Conservation (phyloP, 2,888 invertebrate genomes). For the Lasioglossum oenotherae region DNA sequence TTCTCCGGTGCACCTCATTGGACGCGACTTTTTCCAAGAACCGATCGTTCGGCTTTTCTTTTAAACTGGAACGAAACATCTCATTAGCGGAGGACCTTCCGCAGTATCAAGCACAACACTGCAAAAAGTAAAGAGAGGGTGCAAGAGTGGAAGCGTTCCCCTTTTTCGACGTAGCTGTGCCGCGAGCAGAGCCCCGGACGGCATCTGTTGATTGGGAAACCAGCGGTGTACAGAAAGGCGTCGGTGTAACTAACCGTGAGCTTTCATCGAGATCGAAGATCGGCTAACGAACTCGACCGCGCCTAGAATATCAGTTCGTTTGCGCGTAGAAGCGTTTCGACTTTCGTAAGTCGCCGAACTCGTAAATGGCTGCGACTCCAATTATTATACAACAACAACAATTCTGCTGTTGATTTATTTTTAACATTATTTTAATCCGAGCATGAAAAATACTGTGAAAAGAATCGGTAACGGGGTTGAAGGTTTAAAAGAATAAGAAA, state of each 20-base stretch:
- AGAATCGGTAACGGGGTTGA: neutral
- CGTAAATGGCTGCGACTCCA: neutral
- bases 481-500: neutral
- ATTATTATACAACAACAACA: too few species aligned
- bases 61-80: slow-evolving; percentile 6
- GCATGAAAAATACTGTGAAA: neutral
- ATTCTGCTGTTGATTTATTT: too few species aligned
- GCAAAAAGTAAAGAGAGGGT: slow-evolving; percentile 37
- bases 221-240: slow-evolving; percentile 39
- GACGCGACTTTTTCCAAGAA: neutral
- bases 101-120: slow-evolving; percentile 11
- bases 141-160: slow-evolving; percentile 21
- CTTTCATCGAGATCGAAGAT: slow-evolving; percentile 78
- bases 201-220: slow-evolving; percentile 77
- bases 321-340: slow-evolving; percentile 45
- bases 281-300: slow-evolving; percentile 77
- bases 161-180: slow-evolving; percentile 44
- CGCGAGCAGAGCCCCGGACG: slow-evolving; percentile 50
- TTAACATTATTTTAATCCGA: too few species aligned
- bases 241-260: slow-evolving; percentile 81
- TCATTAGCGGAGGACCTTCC: neutral
- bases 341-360: slow-evolving; percentile 26
- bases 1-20: neutral
- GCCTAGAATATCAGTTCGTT: slow-evolving; percentile 75
- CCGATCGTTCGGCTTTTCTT: neutral